Evolutionary conservation across 2,797 vertebrate species (phyloP), one percentile per base, ranked within the genome.

Genomic region (Melanotaenia parkinsoni): DNA sequence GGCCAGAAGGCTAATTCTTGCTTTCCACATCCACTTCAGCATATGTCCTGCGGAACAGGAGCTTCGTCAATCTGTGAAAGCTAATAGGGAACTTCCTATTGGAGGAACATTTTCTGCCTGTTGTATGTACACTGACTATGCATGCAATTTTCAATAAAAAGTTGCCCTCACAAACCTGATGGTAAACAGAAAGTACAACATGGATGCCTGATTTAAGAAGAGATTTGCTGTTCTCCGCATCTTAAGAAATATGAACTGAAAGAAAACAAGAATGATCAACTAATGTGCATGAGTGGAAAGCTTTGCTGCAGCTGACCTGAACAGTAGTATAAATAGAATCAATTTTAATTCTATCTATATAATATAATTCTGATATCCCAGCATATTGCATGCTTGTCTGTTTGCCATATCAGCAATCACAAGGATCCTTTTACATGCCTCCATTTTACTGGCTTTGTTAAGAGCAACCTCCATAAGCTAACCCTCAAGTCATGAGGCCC

Each of bases 401-500:
- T 76, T 47, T 47, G 45, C 6, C 58, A 70, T 10, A 18, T 77
- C 57, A 80, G 68, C 53, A 71, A 66, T 70, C 16, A 7, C 18
- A 50, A 33, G 18, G 50, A 70, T 74, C 63, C 35, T 37, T 50
- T 51, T 64, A 22, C 26, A 82, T 47, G 47, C 20, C 65, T 72
- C 50, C 57, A 54, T 64, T 38, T 58, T 37, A 53, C 66, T 67
- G 33, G 54, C 63, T 74, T 72, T 62, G 24, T 45, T n/a, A 77
- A 73, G 40, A 67, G 80, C 80, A 81, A 79, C 65, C 80, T 86
- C 74, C 74, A 26, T 62, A 50, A 57, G 57, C 75, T 37, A 30
- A 82, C 45, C 83, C 79, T 71, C 33, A 68, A 82, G 82, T 80
- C 83, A 80, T 84, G 75, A 38, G 32, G 59, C 54, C 72, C 9